Base-by-base conservation (phyloP, 1,140 invertebrate genomes). In the Galleria mellonella region DNA sequence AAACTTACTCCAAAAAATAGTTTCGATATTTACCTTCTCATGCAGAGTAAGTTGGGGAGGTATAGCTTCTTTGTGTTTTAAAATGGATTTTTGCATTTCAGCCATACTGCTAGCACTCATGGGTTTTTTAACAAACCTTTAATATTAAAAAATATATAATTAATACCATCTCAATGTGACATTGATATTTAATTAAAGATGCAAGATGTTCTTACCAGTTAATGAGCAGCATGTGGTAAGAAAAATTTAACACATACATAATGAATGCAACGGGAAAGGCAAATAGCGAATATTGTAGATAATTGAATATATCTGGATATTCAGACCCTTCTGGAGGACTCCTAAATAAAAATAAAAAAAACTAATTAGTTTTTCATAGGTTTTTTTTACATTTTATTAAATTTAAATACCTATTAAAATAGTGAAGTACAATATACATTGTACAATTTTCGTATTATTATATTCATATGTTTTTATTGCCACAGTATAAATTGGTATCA, bases 271-370 rank as follows among this genome's bases (percentile, higher is more conserved):
- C 43, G 0, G 76, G 76, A 37, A 74, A 62, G 0, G 72, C 74
- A 39, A 67, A 81, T 0, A 51, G 50, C 0, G 62, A 63, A 27
- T 72, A 77, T 43, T 74, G 64, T 6, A 76, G 32, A 37, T 66
- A 81, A 29, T 78, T 81, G 27, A 76, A 81, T 36, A 81, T 56
- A 41, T 81, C 76, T 0, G 70, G 65, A 40, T 60, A 75, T 17
- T 70, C 72, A 8, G 43, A 11, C 1, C 28, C 41, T 31, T 40
- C 8, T 6, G 44, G 42, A 13, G 54, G 32, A 45, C 55, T 55
- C 14, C 67, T 73, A 43, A 30, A 57, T 64, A 52, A 15, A 13
- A 46, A 43, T 38, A 55, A 35, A 43, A 45, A 11, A 15, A 23
- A 23, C 2, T 3, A 23, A 6, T 23, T 23, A 23, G 2, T 23